A percentile compares a stretch with the other conserved stretches of the same genome.
Conservation (phyloP, 2,113 vertebrate species). For the Megaceryle torquata region DNA sequence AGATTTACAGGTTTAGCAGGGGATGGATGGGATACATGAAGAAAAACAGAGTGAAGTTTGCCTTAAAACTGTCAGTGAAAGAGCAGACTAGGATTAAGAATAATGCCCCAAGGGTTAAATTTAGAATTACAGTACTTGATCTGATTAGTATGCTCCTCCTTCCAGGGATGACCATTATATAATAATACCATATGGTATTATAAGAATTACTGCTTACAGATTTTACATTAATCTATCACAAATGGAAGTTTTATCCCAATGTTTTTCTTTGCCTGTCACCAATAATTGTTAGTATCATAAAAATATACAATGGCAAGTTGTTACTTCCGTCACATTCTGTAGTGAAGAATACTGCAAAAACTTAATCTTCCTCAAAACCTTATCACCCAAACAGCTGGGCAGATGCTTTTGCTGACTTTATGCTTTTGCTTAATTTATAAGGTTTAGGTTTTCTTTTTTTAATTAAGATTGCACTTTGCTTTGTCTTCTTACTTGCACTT, state of each 20-base stretch:
- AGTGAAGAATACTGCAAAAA: background rate
- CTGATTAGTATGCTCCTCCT: background rate
- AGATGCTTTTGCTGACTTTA: background rate
- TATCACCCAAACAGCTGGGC: background rate
- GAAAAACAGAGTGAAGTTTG: background rate
- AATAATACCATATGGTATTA: background rate
- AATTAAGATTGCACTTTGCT: background rate
- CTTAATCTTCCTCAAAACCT: background rate
- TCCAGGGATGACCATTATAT: background rate
- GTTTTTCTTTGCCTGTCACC: background rate
- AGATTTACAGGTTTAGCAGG: background rate
- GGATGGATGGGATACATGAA: background rate
- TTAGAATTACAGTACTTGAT: background rate
- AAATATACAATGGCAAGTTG: rapidly evolving
- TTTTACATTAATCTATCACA: background rate
- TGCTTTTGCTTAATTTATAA: background rate
- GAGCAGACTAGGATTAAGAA: background rate
- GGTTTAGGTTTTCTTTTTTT: background rate
- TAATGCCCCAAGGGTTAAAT: background rate
- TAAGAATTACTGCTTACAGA: background rate
- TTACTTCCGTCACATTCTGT: background rate
- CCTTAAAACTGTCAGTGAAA: background rate
- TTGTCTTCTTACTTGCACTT: background rate
- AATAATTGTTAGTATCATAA: background rate
- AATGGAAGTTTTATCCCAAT: background rate